A percentile compares a stretch with the other conserved stretches of the same genome.
These are phyloP conservation scores for Notamacropus eugenii DNA, from an alignment of 2,797 vertebrate genomes.

Conservation along the genomic window DNA sequence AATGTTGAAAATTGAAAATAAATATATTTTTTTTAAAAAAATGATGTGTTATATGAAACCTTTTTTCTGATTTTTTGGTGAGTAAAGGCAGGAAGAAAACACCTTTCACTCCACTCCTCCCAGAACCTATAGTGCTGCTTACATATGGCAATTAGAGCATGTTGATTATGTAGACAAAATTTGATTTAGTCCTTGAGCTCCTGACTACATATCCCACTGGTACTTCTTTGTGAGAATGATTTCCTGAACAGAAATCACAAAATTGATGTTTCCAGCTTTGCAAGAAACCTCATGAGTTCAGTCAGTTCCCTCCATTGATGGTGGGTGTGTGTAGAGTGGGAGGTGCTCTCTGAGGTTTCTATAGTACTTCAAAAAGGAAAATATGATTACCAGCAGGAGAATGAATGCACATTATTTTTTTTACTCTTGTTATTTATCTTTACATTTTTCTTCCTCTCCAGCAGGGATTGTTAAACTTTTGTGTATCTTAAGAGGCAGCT, in stretches of 20 bases:
- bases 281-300: not conserved
- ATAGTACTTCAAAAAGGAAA: not conserved
- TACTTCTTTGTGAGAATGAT: not conserved
- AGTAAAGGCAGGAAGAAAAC: not conserved
- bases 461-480: no score
- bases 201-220: not conserved
- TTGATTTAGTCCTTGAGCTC: not conserved
- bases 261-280: not conserved
- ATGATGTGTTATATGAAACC: no score
- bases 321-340: no score
- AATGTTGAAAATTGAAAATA: no score
- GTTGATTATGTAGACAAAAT: not conserved
- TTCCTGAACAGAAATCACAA: not conserved
- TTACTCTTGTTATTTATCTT: no score
- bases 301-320: not conserved
- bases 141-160: not conserved
- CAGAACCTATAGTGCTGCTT: not conserved
- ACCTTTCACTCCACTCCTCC: not conserved
- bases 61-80: no score
- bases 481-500: no score
- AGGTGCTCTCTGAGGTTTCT: not conserved
- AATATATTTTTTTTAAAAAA: no score
- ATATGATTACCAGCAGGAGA: not conserved
- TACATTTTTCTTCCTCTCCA: no score
- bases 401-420: not conserved